Evolutionary conservation across 1,140 invertebrate species (phyloP).

Genomic region (Meloidogyne floridensis): DNA sequence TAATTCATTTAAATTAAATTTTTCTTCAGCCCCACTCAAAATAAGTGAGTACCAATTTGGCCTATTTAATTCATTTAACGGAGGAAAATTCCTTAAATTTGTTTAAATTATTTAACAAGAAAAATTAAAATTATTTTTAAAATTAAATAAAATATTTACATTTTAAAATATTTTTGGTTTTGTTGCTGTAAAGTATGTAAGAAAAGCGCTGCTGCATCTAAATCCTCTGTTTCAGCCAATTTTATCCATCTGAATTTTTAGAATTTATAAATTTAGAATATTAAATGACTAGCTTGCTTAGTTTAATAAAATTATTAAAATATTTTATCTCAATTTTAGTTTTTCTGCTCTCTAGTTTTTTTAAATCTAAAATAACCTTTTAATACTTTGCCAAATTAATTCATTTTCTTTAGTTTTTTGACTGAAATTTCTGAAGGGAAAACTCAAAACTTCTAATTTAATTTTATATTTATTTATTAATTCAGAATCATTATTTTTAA

Average conservation of each 20-base stretch:
- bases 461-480: conserved; percentile 8
- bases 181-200: conserved; percentile 26
- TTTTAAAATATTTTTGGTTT: conserved; percentile 13
- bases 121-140: neutral
- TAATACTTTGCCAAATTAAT: conserved; percentile 7
- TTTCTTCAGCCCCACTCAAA: conserved; percentile 7
- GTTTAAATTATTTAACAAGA: neutral
- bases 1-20: conserved; percentile 12
- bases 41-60: conserved; percentile 12
- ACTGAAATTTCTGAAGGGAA: neutral
- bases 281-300: too few species aligned
- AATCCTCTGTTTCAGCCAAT: conserved; percentile 15
- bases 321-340: too few species aligned
- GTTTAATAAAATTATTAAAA: too few species aligned
- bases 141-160: neutral
- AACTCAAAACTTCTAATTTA: conserved; percentile 10
- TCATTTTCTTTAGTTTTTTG: neutral
- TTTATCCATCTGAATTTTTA: conserved; percentile 17
- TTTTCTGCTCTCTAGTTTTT: too few species aligned
- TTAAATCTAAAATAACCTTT: neutral
- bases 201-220: conserved; percentile 13
- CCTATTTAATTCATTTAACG: conserved; percentile 11
- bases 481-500: neutral
- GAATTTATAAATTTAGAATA: neutral
- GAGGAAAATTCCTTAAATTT: conserved; percentile 21